phyloP scores from a whole-genome alignment of 2,797 vertebrate species.

The Cetoscarus ocellatus region DNA sequence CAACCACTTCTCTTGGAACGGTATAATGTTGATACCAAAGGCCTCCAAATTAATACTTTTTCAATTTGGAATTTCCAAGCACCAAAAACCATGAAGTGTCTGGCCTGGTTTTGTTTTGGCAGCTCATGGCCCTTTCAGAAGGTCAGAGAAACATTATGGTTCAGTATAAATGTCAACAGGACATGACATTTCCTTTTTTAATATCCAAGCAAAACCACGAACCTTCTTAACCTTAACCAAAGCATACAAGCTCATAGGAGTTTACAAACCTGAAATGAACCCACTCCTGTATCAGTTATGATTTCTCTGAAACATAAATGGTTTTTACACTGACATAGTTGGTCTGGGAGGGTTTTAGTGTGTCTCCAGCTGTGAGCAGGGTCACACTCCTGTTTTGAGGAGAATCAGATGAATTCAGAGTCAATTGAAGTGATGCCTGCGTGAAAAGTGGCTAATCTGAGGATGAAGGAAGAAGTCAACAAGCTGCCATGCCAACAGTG shows the following conservation, averaged over 20 bases:
- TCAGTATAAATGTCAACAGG: slow-evolving; percentile 1
- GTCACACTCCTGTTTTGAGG: neutral
- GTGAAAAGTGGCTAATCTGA: neutral
- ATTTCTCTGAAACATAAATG: neutral
- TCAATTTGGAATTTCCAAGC: neutral
- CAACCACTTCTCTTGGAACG: too few relatives aligned
- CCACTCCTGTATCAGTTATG: neutral
- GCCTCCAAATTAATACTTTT: neutral
- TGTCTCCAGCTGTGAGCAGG: neutral
- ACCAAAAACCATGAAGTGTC: neutral
- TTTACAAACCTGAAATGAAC: neutral
- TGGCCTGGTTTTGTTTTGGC: neutral
- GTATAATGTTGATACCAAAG: neutral
- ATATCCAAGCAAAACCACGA: neutral
- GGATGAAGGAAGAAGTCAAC: neutral
- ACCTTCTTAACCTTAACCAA: neutral
- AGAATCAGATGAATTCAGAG: neutral
- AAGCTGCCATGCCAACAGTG: neutral
- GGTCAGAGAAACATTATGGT: neutral
- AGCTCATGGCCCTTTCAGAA: neutral
- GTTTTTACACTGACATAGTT: neutral
- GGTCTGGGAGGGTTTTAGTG: neutral
- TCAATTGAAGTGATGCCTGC: neutral
- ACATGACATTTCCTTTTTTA: neutral
- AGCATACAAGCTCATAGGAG: neutral